Evolutionary conservation across 2,113 vertebrate genomes (phyloP).

Genomic region (Chrysochloris asiatica): DNA sequence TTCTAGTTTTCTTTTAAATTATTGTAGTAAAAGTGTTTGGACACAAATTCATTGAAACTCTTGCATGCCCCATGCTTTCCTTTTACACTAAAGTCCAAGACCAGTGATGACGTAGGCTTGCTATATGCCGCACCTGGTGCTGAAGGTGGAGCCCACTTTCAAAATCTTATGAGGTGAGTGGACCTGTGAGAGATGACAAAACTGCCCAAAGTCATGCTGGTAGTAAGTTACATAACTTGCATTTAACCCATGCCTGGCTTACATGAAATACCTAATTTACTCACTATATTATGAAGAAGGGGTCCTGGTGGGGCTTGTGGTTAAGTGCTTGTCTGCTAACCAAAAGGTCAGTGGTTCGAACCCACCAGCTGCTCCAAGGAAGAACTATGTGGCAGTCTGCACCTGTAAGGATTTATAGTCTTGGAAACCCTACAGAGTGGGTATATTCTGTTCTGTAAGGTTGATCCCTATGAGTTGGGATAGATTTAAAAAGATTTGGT

Average conservation of each 20-base stretch:
- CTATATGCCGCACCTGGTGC: background rate
- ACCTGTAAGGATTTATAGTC: too few relatives aligned
- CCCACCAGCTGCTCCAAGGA: too few relatives aligned
- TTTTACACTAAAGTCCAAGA: too few relatives aligned
- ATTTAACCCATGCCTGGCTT: background rate
- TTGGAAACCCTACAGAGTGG: too few relatives aligned
- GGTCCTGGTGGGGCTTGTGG: background rate
- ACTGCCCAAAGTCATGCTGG: background rate
- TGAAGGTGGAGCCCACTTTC: background rate
- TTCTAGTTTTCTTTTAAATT: background rate
- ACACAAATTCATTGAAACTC: background rate
- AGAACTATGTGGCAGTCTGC: too few relatives aligned
- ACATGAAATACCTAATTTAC: background rate
- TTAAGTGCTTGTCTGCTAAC: background rate
- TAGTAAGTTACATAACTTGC: background rate
- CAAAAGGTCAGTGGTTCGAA: background rate
- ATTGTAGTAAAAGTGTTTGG: background rate
- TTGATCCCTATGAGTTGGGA: too few relatives aligned
- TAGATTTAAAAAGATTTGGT: too few relatives aligned
- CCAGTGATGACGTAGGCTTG: background rate
- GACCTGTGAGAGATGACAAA: background rate
- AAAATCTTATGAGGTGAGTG: background rate
- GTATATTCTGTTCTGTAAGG: too few relatives aligned
- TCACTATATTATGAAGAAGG: background rate
- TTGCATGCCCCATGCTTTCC: too few relatives aligned